phyloP scores from a whole-genome alignment of 2,797 vertebrate species.

The Sebastes cheni region DNA sequence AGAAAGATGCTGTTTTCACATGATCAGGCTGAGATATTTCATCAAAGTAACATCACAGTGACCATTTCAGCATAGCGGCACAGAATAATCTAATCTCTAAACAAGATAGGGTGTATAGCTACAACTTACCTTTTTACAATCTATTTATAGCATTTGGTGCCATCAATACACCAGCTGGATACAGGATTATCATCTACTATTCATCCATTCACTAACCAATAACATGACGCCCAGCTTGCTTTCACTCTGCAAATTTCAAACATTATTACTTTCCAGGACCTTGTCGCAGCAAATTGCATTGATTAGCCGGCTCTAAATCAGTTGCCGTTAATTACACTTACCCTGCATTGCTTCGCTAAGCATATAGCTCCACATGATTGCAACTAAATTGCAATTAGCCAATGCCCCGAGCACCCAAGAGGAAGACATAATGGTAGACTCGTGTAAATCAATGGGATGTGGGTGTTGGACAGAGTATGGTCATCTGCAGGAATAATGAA shows the following conservation, averaged over 20 bases:
- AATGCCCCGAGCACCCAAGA: slow-evolving; percentile 38
- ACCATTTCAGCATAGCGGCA: not conserved
- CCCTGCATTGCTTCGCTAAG: slow-evolving; percentile 63
- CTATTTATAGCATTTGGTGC: slow-evolving; percentile 65
- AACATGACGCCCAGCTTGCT: slow-evolving; percentile 37
- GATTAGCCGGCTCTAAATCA: slow-evolving; percentile 78
- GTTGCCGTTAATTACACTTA: slow-evolving; percentile 77
- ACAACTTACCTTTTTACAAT: slow-evolving; percentile 5
- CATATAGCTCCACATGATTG: slow-evolving; percentile 66
- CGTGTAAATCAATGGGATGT: slow-evolving; percentile 55
- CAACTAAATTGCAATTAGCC: slow-evolving; percentile 76
- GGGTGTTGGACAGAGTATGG: slow-evolving; percentile 22
- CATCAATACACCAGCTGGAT: slow-evolving; percentile 42
- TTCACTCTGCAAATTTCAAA: slow-evolving; percentile 61
- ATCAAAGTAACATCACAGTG: slow-evolving; percentile 24
- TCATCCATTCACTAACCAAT: slow-evolving; percentile 42
- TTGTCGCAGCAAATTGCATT: slow-evolving; percentile 75
- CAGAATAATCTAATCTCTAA: slow-evolving; percentile 3
- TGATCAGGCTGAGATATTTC: slow-evolving; percentile 6
- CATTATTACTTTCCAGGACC: slow-evolving; percentile 75
- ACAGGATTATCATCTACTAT: slow-evolving; percentile 43
- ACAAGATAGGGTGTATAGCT: slow-evolving; percentile 18
- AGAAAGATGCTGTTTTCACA: slow-evolving; percentile 20
- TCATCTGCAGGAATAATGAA: slow-evolving; percentile 48
- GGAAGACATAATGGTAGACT: slow-evolving; percentile 43